Evolutionary conservation across 2,113 vertebrate genomes (phyloP).

Genomic region (Mesoclemmys tuberculata): DNA sequence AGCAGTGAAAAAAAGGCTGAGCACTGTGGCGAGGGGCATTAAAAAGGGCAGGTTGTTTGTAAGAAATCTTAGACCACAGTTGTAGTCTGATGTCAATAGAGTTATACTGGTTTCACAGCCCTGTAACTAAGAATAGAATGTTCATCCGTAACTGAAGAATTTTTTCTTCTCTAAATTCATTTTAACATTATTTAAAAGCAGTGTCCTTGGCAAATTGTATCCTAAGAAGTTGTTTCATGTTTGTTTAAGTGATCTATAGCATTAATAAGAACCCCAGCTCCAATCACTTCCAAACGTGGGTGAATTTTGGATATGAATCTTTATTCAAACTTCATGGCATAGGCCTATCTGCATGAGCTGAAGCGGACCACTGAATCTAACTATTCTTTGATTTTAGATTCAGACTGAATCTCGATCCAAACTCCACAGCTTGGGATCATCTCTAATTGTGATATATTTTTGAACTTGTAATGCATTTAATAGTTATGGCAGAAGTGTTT

Average conservation of each 20-base stretch:
- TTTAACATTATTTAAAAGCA: not conserved
- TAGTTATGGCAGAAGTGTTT: not conserved
- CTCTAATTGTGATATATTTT: not conserved
- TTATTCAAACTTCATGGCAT: not conserved
- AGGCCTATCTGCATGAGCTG: not conserved
- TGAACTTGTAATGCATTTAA: not conserved
- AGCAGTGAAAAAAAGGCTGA: too few species aligned
- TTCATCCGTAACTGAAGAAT: not conserved
- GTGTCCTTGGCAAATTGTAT: too few species aligned
- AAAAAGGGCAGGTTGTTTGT: fast-evolving
- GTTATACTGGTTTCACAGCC: too few species aligned
- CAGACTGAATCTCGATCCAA: not conserved
- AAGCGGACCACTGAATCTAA: not conserved
- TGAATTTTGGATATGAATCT: not conserved
- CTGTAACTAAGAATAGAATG: too few species aligned
- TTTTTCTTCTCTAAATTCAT: not conserved
- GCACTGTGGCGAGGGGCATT: fast-evolving
- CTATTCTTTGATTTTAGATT: not conserved
- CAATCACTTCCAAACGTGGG: not conserved
- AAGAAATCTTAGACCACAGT: fast-evolving
- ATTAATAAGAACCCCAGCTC: not conserved
- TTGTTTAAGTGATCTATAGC: not conserved
- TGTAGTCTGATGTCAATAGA: not conserved
- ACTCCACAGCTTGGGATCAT: not conserved
- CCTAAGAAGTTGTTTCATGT: not conserved